These are phyloP conservation scores for Acrocephalus kingi DNA, from an alignment of 2,113 vertebrate genomes.

Conservation along the genomic window DNA sequence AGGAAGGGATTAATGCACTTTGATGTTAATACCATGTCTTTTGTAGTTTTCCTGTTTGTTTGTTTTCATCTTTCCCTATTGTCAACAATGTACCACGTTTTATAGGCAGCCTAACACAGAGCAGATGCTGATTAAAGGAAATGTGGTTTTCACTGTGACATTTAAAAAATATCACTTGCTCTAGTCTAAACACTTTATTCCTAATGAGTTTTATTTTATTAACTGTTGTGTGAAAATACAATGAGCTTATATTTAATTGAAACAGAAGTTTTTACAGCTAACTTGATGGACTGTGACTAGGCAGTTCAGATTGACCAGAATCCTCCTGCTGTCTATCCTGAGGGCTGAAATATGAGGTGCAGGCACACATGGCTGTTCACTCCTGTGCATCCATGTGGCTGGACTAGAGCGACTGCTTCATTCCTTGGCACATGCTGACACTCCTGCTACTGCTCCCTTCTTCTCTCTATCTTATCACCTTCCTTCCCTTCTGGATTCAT, in stretches of 20 bases:
- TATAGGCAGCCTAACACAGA: constrained; percentile 66
- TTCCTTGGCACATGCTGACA: background rate
- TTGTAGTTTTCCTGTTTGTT: constrained; percentile 70
- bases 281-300: constrained; percentile 37
- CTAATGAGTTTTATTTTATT: constrained; percentile 74
- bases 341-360: background rate
- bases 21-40: constrained; percentile 59
- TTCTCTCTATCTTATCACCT: background rate
- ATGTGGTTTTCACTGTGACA: constrained; percentile 69
- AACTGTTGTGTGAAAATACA: constrained; percentile 66
- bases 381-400: background rate
- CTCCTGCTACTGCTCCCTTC: background rate
- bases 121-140: constrained; percentile 76
- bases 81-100: constrained; percentile 58
- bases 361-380: background rate
- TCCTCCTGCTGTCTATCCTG: background rate
- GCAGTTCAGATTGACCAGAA: constrained; percentile 15
- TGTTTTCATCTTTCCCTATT: constrained; percentile 64
- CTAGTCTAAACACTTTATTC: constrained; percentile 52
- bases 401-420: rapidly evolving
- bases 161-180: constrained; percentile 60
- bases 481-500: background rate
- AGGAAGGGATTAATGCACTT: constrained; percentile 42
- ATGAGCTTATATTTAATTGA: constrained; percentile 58
- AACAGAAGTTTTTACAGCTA: constrained; percentile 47